Base-by-base conservation (phyloP, 2,797 vertebrate genomes). In the Erethizon dorsatum region DNA sequence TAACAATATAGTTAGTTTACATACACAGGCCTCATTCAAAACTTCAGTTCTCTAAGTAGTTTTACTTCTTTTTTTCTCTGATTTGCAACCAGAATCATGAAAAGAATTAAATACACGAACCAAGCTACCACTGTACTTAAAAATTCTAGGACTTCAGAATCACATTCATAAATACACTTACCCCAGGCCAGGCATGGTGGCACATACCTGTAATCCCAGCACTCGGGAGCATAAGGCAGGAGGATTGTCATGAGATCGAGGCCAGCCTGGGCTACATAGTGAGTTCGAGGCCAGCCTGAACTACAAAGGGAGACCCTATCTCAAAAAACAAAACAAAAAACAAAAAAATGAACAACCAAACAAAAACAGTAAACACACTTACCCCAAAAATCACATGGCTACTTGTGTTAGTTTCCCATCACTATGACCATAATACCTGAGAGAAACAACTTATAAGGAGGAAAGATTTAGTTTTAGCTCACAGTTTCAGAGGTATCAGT, bases 141-240 rank as follows among this genome's bases (percentile, higher is more conserved):
- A 90, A 82, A 84, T 96, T 75, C 56, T 67, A 93, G 54, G 65
- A 91, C 59, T 95, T 56, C 24, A 94, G 52, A 90, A 73, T 94
- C 73, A 90, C 15, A 65, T 83, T 92, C 84, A 90, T 37, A 95
- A 89, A 82, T 33, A 85, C 8, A 82, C 79, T 83, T 77, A 77
- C 26, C 12, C 26, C 15, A 28, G 41, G 71, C 71, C 71, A 45
- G 41, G 69, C 22, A 14, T 26, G 4, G 73, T 75, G 45, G 45
- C 26, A 77, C 45, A 50, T 6, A 50, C 14, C 45, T 77, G 45
- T 28, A 47, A 47, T 77, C 41, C 73, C 73, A 50, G 6, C 47
- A 50, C 73, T 6, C 22, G 13, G 45, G 45, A 77, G 45, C 45
- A 45, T 77, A 13, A 77, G 45, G 45, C 73, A 77, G 45, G 26